Evolutionary conservation across 2,797 vertebrate genomes (phyloP).

Genomic region (Chrysocyon brachyurus): DNA sequence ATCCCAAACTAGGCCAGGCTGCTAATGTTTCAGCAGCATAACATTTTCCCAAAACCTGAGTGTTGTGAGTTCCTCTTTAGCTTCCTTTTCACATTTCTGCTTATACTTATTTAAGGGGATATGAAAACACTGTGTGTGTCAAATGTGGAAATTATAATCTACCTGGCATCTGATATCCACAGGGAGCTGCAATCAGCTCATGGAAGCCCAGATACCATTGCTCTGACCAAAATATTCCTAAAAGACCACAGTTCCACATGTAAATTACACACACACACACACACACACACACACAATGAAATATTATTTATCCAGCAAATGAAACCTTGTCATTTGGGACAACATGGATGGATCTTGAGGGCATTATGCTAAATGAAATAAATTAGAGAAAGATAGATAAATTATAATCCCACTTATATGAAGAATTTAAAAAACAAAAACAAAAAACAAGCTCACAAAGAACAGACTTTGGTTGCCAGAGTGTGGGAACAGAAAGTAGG

Average conservation of each 20-base stretch:
- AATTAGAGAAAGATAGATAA: background rate
- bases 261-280: background rate
- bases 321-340: background rate
- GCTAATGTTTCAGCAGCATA: background rate
- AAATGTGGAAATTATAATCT: background rate
- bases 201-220: background rate
- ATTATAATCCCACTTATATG: background rate
- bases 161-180: background rate
- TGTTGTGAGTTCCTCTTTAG: background rate
- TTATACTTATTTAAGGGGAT: background rate
- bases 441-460: background rate
- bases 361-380: background rate
- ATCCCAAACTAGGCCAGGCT: background rate
- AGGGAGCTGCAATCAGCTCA: background rate
- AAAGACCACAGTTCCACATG: background rate
- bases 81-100: slow-evolving; percentile 28
- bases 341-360: background rate
- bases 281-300: background rate
- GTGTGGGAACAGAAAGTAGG: background rate
- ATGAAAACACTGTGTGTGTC: background rate
- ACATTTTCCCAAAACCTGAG: slow-evolving; percentile 42
- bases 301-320: background rate
- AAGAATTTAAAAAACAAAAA: background rate
- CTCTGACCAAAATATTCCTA: background rate
- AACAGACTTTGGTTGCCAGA: background rate